Percentiles rank a stretch among this genome's conserved stretches.
Conservation (phyloP, 2,797 vertebrate genomes). For the Malurus leucopterus region DNA sequence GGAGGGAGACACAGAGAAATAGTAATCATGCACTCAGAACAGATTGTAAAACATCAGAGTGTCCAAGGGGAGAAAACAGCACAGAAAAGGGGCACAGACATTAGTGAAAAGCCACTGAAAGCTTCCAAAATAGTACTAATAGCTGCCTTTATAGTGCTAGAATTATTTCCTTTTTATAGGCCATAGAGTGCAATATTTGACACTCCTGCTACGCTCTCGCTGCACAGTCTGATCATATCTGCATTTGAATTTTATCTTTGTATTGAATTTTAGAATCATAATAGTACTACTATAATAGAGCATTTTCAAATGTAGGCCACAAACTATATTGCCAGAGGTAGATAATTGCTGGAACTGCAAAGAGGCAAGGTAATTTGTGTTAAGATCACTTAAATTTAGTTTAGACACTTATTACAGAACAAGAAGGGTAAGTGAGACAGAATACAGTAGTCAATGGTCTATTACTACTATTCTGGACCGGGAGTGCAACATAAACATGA, state of each 20-base stretch:
- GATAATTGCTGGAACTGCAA: constrained; percentile 30
- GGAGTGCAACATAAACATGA: constrained; percentile 56
- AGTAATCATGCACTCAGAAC: constrained; percentile 54
- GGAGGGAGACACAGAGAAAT: constrained; percentile 42
- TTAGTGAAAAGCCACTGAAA: constrained; percentile 58
- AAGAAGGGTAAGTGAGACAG: not conserved
- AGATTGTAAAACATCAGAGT: constrained; percentile 50
- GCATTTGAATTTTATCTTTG: constrained; percentile 39
- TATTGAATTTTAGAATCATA: constrained; percentile 43
- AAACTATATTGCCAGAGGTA: constrained; percentile 11
- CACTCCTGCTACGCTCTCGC: not conserved
- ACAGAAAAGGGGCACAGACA: constrained; percentile 52
- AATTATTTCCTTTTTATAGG: constrained; percentile 50
- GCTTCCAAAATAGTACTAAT: constrained; percentile 66
- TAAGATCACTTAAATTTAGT: constrained; percentile 30
- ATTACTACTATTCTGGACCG: constrained; percentile 57
- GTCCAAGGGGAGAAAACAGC: constrained; percentile 46
- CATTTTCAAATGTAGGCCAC: constrained; percentile 39
- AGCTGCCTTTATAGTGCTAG: constrained; percentile 35
- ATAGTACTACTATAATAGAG: not conserved
- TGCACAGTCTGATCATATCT: constrained; percentile 30
- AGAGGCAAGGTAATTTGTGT: constrained; percentile 14
- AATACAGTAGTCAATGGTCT: constrained; percentile 5
- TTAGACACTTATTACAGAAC: constrained; percentile 24
- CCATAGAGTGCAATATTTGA: constrained; percentile 29